Evolutionary conservation across 2,113 vertebrate species (phyloP), one percentile per base, ranked within the genome.

Genomic region (Laticauda laticaudata): DNA sequence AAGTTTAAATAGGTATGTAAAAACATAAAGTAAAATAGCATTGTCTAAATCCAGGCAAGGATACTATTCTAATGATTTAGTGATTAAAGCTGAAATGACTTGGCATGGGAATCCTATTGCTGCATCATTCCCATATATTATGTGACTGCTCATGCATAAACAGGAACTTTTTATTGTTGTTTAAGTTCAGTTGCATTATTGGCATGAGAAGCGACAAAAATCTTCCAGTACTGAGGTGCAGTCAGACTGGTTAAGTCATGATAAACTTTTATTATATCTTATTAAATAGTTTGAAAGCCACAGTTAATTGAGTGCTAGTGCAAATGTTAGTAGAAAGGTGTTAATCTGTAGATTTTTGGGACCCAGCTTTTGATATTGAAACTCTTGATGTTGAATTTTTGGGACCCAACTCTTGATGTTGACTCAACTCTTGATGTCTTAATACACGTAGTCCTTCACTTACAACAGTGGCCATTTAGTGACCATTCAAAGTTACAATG

Each of bases 151-250:
- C 61, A 90, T 88, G 88, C 90, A 95, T 59, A 43, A 7, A 87
- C 92, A 95, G 89, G 95, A 89, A 54, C 3, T 3, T 0, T 75
- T 34, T 94, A 57, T 43, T 1, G 11, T 48, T 20, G n/a, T 69
- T 48, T 88, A 48, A 61, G 45, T 90, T 45, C 55, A 90, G 48
- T 56, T 93, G 75, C 89, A 86, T 29, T 86, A 89, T 64, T 93
- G 92, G 92, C 92, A 93, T 54, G 81, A 90, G 92, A 93, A 87
- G 81, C 87, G 81, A 90, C 89, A 86, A 85, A 86, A 90, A 90
- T 61, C 29, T 61, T 59, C 88, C 61, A 39, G 34, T 57, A 90
- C 56, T 24, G 21, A 56, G 89, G 21, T 90, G 92, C 56, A 64
- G 92, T 87, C 55, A 90, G 43, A 93, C 92, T 93, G 92, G 92